phyloP scores from a whole-genome alignment of 1,140 invertebrate genomes.

The Neodiprion pinetum region DNA sequence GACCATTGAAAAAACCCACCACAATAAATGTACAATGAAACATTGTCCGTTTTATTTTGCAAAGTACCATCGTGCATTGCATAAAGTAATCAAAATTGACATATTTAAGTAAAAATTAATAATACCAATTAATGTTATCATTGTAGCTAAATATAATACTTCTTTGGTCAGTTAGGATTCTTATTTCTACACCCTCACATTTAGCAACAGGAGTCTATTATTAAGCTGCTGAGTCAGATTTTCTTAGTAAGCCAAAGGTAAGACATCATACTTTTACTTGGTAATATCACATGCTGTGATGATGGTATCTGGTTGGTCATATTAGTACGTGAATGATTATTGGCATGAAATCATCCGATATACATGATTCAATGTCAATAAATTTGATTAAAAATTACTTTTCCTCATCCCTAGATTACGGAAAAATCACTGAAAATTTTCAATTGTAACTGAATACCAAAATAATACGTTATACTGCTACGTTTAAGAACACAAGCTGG shows the following conservation, averaged over 20 bases:
- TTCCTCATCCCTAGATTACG: background rate
- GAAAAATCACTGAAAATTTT: conserved; percentile 1
- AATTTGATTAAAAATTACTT: conserved; percentile 10
- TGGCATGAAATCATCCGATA: too few species aligned
- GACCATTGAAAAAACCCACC: background rate
- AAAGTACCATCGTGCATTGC: background rate
- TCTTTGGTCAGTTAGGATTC: background rate
- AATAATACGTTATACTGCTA: too few species aligned
- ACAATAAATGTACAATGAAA: conserved; percentile 11
- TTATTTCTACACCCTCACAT: conserved; percentile 25
- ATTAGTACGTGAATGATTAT: too few species aligned
- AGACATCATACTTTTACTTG: conserved; percentile 20
- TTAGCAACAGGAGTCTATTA: conserved; percentile 39
- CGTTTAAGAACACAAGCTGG: too few species aligned
- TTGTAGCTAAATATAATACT: background rate
- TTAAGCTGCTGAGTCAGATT: conserved; percentile 46
- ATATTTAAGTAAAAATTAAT: conserved; percentile 27
- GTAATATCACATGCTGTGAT: conserved; percentile 18
- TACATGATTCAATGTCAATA: background rate
- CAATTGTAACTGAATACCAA: too few species aligned
- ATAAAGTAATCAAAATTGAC: conserved; percentile 20
- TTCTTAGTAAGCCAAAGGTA: conserved; percentile 36
- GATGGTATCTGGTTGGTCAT: background rate
- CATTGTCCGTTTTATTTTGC: conserved; percentile 9
- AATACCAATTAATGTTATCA: background rate